These are phyloP conservation scores for Pontoporia blainvillei DNA, from an alignment of 2,113 vertebrate genomes.

Conservation along the genomic window DNA sequence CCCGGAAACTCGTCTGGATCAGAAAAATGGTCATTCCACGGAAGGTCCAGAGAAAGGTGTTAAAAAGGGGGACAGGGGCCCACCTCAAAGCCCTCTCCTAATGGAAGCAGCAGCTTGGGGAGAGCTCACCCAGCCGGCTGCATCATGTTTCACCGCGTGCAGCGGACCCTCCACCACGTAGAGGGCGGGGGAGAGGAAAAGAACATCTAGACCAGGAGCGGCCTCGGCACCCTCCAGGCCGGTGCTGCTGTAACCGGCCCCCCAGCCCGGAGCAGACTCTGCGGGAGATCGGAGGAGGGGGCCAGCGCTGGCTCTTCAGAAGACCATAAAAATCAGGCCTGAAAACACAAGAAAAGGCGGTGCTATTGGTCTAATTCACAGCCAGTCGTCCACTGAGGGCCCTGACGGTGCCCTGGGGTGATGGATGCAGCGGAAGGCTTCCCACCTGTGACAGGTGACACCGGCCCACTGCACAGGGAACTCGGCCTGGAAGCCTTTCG, in stretches of 20 bases:
- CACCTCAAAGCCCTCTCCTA: slow-evolving; percentile 26
- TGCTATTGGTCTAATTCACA: neutral
- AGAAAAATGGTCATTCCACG: neutral
- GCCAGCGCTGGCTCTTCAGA: neutral
- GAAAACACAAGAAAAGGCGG: neutral
- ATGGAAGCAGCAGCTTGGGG: neutral
- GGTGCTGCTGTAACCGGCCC: too few relatives aligned
- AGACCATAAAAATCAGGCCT: neutral
- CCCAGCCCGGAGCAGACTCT: too few relatives aligned
- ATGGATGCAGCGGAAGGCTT: neutral
- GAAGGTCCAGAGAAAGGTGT: neutral
- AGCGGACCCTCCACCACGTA: too few relatives aligned
- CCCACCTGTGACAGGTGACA: too few relatives aligned
- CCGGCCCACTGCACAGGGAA: neutral
- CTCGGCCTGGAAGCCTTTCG: neutral
- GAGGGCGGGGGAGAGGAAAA: too few relatives aligned
- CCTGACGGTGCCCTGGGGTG: too few relatives aligned
- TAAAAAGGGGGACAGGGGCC: neutral
- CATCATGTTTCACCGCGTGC: too few relatives aligned
- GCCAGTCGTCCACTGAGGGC: too few relatives aligned
- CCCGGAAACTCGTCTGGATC: neutral
- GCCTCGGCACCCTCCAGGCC: too few relatives aligned
- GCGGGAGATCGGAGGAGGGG: too few relatives aligned
- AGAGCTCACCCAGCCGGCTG: neutral
- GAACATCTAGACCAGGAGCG: too few relatives aligned